Base-by-base conservation (phyloP, 2,888 invertebrate species). In the Lasioglossum marginatum region DNA sequence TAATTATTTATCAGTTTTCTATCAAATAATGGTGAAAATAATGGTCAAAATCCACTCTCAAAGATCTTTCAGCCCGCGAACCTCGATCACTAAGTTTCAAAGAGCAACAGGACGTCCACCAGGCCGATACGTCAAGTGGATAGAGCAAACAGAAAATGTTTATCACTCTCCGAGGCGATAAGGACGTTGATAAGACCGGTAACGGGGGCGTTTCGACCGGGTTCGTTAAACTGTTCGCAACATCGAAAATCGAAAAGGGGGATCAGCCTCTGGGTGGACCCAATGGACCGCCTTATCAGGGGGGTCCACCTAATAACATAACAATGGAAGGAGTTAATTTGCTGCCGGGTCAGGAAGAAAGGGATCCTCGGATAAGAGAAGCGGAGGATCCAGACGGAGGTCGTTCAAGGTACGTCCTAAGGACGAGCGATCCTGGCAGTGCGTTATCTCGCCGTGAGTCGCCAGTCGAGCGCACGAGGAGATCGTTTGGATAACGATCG, bases 401-500 rank as follows among this genome's bases (percentile, higher is more conserved):
- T 87, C 90, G 77, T 83, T 83, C 57, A 60, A 79, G 81, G 68
- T 81, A 19, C 81, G 79, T 82, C 81, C 82, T 40, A 43, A 57
- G 77, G 72, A 85, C 83, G 73, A 72, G 68, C 71, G 85, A 90
- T 87, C 83, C 89, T 76, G 83, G 80, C 85, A 70, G 52, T 19
- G 79, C 81, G 89, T 85, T 90, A 90, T 90, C 90, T 87, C 74
- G 71, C 52, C 52, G 71, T 37, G 60, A 60, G 73, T 66, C 83
- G 73, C 66, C 76, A 74, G 83, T 73, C 85, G 82, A 82, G 87
- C 86, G 87, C 80, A 85, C 86, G 81, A 57, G 83, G 31, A 82
- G 87, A 90, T 91, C 91, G 90, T 91, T 91, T 91, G 89, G 91
- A 91, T 90, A 91, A 90, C 87, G 92, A 91, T 90, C 92, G 81